These are phyloP conservation scores for Tachycineta bicolor DNA, from an alignment of 2,113 vertebrate genomes.

Conservation along the genomic window DNA sequence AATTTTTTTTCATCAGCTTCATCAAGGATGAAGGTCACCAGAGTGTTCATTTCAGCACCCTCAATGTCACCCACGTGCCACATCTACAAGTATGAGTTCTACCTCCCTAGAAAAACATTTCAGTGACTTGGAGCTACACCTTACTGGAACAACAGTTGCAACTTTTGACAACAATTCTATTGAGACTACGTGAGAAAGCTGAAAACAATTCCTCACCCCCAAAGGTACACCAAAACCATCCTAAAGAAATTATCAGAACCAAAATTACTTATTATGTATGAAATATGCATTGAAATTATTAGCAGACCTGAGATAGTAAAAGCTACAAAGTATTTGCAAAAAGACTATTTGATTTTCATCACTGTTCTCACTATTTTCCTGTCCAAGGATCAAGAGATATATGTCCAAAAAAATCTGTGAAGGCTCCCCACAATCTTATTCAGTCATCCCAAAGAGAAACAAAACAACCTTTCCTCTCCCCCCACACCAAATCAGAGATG, in stretches of 20 bases:
- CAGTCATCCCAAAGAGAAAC: neutral
- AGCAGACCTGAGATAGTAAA: neutral
- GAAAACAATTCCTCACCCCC: neutral
- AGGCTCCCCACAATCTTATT: neutral
- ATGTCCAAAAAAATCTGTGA: neutral
- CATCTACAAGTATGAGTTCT: neutral
- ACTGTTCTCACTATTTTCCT: neutral
- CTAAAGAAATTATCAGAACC: neutral
- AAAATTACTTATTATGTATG: neutral
- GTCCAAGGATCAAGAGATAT: neutral
- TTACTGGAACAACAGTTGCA: neutral
- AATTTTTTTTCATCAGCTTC: neutral
- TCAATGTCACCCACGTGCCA: fast-evolving
- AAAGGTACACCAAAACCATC: neutral
- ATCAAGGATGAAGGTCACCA: neutral
- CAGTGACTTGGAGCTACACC: neutral
- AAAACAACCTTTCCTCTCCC: neutral
- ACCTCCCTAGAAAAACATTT: neutral
- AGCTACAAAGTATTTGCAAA: neutral
- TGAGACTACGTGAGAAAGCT: neutral
- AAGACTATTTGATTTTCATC: neutral
- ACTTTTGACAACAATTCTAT: neutral
- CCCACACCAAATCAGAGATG: neutral
- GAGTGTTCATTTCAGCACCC: neutral
- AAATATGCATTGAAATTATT: neutral